These are phyloP conservation scores for Callopanchax toddi DNA, from an alignment of 2,113 vertebrate species.

Conservation along the genomic window DNA sequence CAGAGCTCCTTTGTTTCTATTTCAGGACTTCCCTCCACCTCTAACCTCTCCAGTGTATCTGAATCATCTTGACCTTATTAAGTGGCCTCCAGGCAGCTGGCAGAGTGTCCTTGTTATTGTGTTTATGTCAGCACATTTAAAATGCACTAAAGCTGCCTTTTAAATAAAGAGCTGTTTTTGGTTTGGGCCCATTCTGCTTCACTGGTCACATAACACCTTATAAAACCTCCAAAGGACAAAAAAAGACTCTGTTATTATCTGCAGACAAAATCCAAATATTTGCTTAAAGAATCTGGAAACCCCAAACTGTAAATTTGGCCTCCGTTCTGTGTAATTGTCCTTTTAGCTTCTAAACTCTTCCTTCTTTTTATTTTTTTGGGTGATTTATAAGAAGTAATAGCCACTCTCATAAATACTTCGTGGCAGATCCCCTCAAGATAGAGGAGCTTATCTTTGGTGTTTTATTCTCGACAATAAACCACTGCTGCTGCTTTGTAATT, in stretches of 20 bases:
- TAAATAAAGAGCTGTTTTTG: constrained; percentile 16
- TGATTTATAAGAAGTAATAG: constrained; percentile 28
- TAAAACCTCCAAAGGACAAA: too few relatives aligned
- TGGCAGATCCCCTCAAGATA: constrained; percentile 49
- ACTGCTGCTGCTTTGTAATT: constrained; percentile 27
- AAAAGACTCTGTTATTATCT: constrained; percentile 14
- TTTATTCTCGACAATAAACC: constrained; percentile 59
- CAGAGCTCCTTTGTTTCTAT: constrained; percentile 7
- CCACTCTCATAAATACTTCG: constrained; percentile 35
- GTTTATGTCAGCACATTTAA: constrained; percentile 51
- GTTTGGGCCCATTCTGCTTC: constrained; percentile 7
- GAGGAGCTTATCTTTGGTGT: constrained; percentile 38
- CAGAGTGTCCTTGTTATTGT: constrained; percentile 51
- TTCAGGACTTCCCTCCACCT: not conserved
- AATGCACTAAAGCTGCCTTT: constrained; percentile 21
- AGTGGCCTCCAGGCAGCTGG: constrained; percentile 24
- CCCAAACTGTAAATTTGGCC: constrained; percentile 31
- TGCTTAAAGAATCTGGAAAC: constrained; percentile 18
- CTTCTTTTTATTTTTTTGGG: constrained; percentile 9
- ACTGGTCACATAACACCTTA: constrained; percentile 5
- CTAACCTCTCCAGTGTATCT: constrained; percentile 20
- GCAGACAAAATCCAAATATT: constrained; percentile 14
- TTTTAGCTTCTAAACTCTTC: constrained; percentile 18
- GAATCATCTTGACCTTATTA: constrained; percentile 43
- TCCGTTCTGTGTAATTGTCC: constrained; percentile 20